Conservation (phyloP, 1,140 invertebrate species). For the Penaeus chinensis region DNA sequence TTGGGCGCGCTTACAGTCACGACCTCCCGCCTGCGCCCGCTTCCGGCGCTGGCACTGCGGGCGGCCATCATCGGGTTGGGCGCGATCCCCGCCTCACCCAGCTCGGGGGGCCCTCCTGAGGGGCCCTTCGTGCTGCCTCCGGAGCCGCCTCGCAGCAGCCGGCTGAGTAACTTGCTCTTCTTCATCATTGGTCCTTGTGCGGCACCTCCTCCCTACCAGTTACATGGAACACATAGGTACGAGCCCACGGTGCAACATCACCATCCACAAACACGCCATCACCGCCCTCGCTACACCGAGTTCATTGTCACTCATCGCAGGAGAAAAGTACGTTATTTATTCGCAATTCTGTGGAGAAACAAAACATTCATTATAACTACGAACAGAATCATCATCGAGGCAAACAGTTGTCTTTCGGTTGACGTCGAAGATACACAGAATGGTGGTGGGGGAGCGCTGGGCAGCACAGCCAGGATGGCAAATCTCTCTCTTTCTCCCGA, state of each 20-base stretch:
- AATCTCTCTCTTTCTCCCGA: no score
- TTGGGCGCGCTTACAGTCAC: slow-evolving; percentile 47
- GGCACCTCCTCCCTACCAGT: not conserved
- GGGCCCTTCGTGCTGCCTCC: slow-evolving; percentile 54
- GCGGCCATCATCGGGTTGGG: slow-evolving; percentile 53
- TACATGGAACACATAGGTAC: not conserved
- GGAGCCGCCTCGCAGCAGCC: slow-evolving; percentile 47
- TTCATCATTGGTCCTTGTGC: slow-evolving; percentile 24
- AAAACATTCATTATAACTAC: no score
- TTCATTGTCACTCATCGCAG: no score
- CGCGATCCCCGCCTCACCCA: slow-evolving; percentile 43
- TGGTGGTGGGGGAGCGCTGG: no score
- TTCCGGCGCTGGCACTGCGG: slow-evolving; percentile 36
- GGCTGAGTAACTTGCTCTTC: slow-evolving; percentile 54
- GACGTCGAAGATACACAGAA: no score
- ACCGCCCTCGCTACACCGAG: no score
- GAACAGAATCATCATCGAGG: no score
- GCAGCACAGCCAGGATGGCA: no score
- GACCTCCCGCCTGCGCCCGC: slow-evolving; percentile 48
- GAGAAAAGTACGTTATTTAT: no score
- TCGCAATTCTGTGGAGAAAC: no score
- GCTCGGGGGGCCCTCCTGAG: slow-evolving; percentile 17
- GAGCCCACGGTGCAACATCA: not conserved
- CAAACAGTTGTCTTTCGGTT: no score
- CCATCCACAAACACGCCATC: no score